Evolutionary conservation across 1,140 invertebrate species (phyloP).

Genomic region (Sesamia nonagrioides): DNA sequence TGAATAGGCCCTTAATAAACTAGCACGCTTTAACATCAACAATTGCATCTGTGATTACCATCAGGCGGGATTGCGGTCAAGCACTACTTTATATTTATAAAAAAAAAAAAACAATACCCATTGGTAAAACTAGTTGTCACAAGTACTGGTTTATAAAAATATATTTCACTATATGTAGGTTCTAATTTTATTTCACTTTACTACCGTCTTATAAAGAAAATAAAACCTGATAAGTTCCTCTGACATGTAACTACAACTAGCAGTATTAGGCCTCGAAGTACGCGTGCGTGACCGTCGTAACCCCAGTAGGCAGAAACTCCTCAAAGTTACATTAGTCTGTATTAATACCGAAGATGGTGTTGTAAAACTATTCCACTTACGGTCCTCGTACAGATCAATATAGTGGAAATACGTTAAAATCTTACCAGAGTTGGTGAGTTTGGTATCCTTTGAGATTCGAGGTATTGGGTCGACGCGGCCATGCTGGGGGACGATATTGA

Average conservation of each 20-base stretch:
- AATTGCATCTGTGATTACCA: no score
- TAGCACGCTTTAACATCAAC: no score
- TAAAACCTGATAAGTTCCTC: no score
- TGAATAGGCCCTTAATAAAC: no score
- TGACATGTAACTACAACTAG: background rate
- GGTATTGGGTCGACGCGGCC: conserved; percentile 18
- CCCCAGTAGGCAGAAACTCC: conserved; percentile 41
- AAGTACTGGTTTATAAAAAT: no score
- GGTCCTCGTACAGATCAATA: conserved; percentile 42
- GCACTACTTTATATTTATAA: no score
- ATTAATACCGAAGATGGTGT: conserved; percentile 35
- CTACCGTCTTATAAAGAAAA: no score
- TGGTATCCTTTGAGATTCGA: conserved; percentile 49
- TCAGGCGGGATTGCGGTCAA: no score
- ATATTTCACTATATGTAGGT: no score
- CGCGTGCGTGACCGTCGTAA: background rate
- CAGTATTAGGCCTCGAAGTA: background rate
- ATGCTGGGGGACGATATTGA: conserved; percentile 30
- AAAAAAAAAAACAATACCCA: no score
- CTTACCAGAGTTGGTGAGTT: conserved; percentile 36
- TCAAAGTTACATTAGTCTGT: conserved; percentile 36
- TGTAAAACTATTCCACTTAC: conserved; percentile 42
- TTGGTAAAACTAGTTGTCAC: no score
- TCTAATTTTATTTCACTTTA: no score
- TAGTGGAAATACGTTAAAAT: conserved; percentile 49